phyloP scores from a whole-genome alignment of 2,797 vertebrate species.

The Coreius guichenoti region DNA sequence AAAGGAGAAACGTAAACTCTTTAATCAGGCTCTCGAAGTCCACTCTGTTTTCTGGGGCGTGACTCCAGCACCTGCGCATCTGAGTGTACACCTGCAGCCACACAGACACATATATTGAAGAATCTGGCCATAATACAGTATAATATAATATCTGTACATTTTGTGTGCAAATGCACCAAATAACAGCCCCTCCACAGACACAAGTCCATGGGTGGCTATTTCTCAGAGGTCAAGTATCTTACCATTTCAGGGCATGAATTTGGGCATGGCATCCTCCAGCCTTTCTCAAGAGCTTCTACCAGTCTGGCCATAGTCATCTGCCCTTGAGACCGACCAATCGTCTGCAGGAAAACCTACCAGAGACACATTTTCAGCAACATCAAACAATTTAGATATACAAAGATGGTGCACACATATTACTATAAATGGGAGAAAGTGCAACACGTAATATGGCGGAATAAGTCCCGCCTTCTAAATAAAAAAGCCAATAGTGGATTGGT shows the following conservation, averaged over 20 bases:
- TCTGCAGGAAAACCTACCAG: conserved; percentile 80
- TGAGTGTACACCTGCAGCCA: conserved; percentile 77
- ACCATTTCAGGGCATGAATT: conserved; percentile 81
- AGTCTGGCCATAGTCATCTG: conserved; percentile 87
- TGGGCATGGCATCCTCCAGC: conserved; percentile 80
- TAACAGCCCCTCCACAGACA: not conserved
- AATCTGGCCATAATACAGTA: not conserved
- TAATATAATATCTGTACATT: not conserved
- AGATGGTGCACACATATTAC: not conserved
- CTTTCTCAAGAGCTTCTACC: conserved; percentile 79
- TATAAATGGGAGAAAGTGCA: not conserved
- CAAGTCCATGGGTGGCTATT: not conserved
- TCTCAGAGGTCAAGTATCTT: not conserved
- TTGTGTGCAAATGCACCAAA: not conserved
- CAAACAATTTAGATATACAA: not conserved
- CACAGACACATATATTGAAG: not conserved
- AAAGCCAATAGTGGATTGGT: not conserved
- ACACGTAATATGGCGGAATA: not conserved
- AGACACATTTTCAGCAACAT: not conserved
- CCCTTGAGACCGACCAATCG: conserved; percentile 84
- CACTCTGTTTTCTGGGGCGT: conserved; percentile 77
- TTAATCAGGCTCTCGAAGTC: conserved; percentile 85
- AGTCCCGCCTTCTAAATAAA: not conserved
- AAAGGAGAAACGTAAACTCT: conserved; percentile 77
- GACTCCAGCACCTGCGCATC: conserved; percentile 85